These are phyloP conservation scores for Turritopsis rubra DNA, from an alignment of 30 jellyfish, hydroid and myxozoan species.

Conservation along the genomic window DNA sequence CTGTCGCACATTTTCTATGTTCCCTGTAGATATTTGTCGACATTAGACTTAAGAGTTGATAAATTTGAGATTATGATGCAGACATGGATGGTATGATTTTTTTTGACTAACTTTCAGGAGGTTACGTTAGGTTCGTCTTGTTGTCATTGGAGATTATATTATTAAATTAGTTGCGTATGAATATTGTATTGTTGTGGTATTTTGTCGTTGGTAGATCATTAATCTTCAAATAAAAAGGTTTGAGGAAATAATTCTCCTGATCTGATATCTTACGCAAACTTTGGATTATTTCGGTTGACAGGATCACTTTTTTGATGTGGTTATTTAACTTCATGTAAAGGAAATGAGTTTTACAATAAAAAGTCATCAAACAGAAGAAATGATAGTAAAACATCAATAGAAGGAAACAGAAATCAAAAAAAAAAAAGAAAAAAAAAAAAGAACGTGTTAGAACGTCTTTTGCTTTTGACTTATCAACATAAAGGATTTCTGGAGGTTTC, in stretches of 20 bases:
- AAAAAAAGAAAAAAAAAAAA: too few species aligned
- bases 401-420: neutral
- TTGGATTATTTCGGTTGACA: neutral
- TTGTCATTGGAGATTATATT: neutral
- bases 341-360: neutral
- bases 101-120: too few species aligned
- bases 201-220: neutral
- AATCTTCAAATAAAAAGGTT: neutral
- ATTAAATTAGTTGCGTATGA: neutral
- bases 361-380: neutral
- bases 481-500: too few species aligned
- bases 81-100: too few species aligned
- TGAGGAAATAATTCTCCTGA: too few species aligned
- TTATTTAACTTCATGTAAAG: too few species aligned
- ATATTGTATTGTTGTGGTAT: neutral
- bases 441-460: too few species aligned
- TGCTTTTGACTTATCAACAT: too few species aligned
- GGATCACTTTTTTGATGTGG: neutral
- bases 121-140: neutral
- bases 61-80: too few species aligned
- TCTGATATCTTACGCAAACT: neutral
- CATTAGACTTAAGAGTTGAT: too few species aligned
- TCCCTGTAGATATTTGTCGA: neutral
- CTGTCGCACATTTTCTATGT: neutral
- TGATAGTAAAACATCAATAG: neutral